Evolutionary conservation across 2,113 vertebrate species (phyloP).

Genomic region (Siphamia tubifer): DNA sequence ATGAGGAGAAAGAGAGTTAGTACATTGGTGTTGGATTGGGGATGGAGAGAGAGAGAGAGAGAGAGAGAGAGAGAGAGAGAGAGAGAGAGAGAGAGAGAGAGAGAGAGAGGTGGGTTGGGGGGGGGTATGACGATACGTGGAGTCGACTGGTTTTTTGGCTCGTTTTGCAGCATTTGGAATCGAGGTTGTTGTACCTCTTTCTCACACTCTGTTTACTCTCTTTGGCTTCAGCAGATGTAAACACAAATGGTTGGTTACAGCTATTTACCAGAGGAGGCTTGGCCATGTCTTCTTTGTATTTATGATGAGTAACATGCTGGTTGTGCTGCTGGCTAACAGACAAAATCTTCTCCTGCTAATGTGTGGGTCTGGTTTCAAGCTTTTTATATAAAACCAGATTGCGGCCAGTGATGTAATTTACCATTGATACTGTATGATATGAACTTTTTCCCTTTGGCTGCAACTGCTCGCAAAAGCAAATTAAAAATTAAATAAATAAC

Average conservation of each 20-base stretch:
- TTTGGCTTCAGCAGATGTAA: slow-evolving; percentile 66
- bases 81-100: too few relatives aligned
- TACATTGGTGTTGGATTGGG: slow-evolving; percentile 5
- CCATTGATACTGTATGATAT: not conserved
- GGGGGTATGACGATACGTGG: not conserved
- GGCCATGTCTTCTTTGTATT: slow-evolving; percentile 43
- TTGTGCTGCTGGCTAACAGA: slow-evolving; percentile 26
- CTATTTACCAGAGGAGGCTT: slow-evolving; percentile 48
- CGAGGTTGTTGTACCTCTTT: slow-evolving; percentile 57
- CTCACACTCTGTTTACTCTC: slow-evolving; percentile 62
- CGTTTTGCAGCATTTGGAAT: slow-evolving; percentile 34
- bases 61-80: too few relatives aligned
- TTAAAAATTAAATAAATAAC: too few relatives aligned
- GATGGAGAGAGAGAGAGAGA: too few relatives aligned
- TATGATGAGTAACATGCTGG: slow-evolving; percentile 42
- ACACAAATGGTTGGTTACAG: slow-evolving; percentile 57
- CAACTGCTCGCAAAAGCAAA: too few relatives aligned
- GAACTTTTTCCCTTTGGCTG: not conserved
- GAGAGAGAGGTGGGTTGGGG: not conserved
- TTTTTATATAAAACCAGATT: not conserved
- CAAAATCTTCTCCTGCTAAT: slow-evolving; percentile 6
- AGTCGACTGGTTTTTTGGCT: slow-evolving; percentile 25
- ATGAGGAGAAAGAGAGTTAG: slow-evolving; percentile 35
- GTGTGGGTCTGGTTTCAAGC: not conserved
- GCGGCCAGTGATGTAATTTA: not conserved